Evolutionary conservation across 2,797 vertebrate species (phyloP).

Genomic region (Cyclura pinguis): DNA sequence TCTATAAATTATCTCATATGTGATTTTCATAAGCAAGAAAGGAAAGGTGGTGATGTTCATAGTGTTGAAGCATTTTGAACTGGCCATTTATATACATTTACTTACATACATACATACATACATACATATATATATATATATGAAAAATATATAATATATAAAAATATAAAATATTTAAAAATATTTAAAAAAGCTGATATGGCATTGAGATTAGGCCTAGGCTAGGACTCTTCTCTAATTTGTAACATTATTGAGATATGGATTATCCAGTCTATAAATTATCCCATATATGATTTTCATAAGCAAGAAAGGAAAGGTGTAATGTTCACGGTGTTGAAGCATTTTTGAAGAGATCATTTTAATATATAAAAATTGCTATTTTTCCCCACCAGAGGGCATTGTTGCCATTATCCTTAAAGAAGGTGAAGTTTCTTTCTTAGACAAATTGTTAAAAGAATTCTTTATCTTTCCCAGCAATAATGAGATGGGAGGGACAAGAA

Average conservation of each 20-base stretch:
- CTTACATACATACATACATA: too few relatives aligned
- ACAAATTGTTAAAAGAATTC: neutral
- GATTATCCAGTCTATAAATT: neutral
- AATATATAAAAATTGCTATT: neutral
- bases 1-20: too few relatives aligned
- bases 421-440: neutral
- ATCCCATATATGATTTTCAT: neutral
- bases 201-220: neutral
- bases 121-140: too few relatives aligned
- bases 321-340: neutral
- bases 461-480: neutral
- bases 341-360: neutral
- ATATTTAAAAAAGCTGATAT: neutral
- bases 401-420: neutral
- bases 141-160: too few relatives aligned
- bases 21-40: too few relatives aligned
- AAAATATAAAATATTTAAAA: too few relatives aligned
- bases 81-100: too few relatives aligned
- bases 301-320: neutral
- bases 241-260: neutral
- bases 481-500: neutral
- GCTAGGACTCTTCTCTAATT: neutral
- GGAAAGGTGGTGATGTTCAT: too few relatives aligned
- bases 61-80: too few relatives aligned
- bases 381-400: constrained; percentile 25